These are phyloP conservation scores for Scolanthus callimorphus DNA, from an alignment of 92 coral and sea anemone species.

Conservation along the genomic window DNA sequence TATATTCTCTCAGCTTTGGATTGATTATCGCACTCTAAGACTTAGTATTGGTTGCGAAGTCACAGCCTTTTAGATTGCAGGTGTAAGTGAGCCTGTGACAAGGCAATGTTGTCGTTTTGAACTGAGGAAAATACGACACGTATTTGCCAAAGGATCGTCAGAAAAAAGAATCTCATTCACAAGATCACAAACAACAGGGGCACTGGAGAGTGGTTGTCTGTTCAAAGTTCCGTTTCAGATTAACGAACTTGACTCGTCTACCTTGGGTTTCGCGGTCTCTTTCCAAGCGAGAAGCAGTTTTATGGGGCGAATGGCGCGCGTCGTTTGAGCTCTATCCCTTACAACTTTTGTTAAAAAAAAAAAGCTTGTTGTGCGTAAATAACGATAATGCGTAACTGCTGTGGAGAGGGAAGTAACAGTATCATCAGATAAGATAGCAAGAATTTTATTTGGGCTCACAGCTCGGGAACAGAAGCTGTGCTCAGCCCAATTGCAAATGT, in stretches of 20 bases:
- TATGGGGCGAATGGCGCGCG: not conserved
- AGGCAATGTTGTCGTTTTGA: slow-evolving; percentile 3
- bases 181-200: not conserved
- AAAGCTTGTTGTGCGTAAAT: not conserved
- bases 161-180: not conserved
- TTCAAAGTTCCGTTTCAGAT: not conserved
- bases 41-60: not conserved
- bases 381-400: slow-evolving; percentile 16
- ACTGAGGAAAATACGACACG: not conserved
- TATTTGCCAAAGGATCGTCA: slow-evolving; percentile 2
- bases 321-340: not conserved
- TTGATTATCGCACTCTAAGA: not conserved
- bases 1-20: not conserved
- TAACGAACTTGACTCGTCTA: too few species aligned
- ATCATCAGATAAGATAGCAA: not conserved
- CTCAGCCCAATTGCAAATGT: not conserved
- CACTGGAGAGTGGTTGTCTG: not conserved
- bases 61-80: not conserved
- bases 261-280: too few species aligned
- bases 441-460: not conserved
- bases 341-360: not conserved
- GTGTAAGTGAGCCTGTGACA: slow-evolving; percentile 1
- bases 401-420: slow-evolving; percentile 32
- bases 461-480: not conserved
- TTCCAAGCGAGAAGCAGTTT: too few species aligned